Base-by-base conservation (phyloP, 1,140 invertebrate genomes). In the Coptotermes formosanus region DNA sequence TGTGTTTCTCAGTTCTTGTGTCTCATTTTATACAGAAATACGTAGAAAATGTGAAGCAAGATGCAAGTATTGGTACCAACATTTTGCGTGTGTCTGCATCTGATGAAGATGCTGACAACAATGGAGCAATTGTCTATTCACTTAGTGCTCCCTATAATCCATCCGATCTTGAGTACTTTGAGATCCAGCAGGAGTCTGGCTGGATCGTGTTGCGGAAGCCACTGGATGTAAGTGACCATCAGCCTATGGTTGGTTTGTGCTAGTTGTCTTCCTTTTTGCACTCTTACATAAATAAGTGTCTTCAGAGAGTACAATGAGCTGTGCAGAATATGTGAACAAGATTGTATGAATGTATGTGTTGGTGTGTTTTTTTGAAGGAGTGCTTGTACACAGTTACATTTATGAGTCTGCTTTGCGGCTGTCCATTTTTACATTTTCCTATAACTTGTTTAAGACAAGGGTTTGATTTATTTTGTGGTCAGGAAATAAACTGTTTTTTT, bases 1-100 rank as follows among this genome's bases (percentile, higher is more conserved):
- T n/a, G 12, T 83, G 30, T 19, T 45, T 4, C 43, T 43, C 4
- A 44, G 82, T 85, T 19, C 8, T 32, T 86, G 55, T 86, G 75
- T 85, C 85, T 86, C 84, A 69, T 86, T 87, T 86, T 88, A 92
- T 92, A 55, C 91, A 97, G 96, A 97, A 97, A 97, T 98, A 98
- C 91, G 95, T 97, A 87, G 97, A 98, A 91, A 98, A 98, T 91
- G 97, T 98, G 21, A 98, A 98, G 91, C 97, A 98, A 93, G 97
- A 98, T 90, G 97, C 97, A 43, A 98, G 97, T 91, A 97, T 98
- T 88, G 97, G 97, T 81, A 98, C 97, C 52, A 98, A 98, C 90
- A 98, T 98, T 88, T 91, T 98, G 83, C 94, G 97, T 89, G 97
- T 98, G 9, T 98, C 97, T 7, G 97, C 97, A 87, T 98, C 97